Evolutionary conservation across 2,797 vertebrate genomes (phyloP).

Genomic region (Amniataba percoides): DNA sequence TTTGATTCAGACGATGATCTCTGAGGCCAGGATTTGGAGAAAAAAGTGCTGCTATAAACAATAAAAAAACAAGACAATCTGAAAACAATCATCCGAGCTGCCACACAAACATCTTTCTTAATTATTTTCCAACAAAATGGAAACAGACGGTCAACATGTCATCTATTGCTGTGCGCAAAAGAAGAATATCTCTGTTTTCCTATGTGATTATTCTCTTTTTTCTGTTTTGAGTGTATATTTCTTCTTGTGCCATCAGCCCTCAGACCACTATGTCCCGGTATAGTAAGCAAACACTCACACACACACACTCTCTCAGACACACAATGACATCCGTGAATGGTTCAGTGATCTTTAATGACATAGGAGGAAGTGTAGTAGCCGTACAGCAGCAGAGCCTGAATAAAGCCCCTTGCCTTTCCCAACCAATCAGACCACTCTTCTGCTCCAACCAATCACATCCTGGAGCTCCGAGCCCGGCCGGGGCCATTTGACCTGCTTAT

Average conservation of each 20-base stretch:
- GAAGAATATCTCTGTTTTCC: not conserved
- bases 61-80: slow-evolving; percentile 10
- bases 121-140: not conserved
- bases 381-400: slow-evolving; percentile 47
- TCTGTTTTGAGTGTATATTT: slow-evolving; percentile 1
- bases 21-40: not conserved
- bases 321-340: slow-evolving; percentile 42
- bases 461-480: slow-evolving; percentile 31
- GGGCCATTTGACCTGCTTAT: slow-evolving; percentile 61
- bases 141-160: not conserved
- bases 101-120: slow-evolving; percentile 7
- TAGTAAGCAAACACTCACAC: not conserved
- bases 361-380: slow-evolving; percentile 47
- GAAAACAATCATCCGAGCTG: not conserved
- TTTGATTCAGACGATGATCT: slow-evolving; percentile 5
- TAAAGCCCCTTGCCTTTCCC: slow-evolving; percentile 39
- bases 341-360: slow-evolving; percentile 42
- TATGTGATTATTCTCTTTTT: not conserved
- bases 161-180: not conserved
- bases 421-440: slow-evolving; percentile 54
- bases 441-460: slow-evolving; percentile 45
- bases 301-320: not conserved
- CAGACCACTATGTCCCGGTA: not conserved
- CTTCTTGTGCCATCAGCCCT: not conserved
- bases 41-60: slow-evolving; percentile 33